A percentile compares a stretch with the other conserved stretches of the same genome.
Conservation (phyloP, 2,888 invertebrate species). For the Tetranychus piercei region DNA sequence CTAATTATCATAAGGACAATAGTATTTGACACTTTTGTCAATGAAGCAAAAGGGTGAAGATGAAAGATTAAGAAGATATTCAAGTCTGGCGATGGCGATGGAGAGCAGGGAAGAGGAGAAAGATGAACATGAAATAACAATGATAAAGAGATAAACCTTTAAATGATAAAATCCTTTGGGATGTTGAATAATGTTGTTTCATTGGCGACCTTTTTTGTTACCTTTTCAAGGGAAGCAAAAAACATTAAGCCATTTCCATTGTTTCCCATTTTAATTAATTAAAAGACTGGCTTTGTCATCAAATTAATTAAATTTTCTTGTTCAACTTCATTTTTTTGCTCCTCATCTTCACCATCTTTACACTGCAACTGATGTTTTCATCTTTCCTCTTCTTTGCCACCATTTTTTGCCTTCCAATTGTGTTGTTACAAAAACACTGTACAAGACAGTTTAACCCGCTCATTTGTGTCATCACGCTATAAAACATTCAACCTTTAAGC, state of each 20-base stretch:
- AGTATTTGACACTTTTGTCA: no score
- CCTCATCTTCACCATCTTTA: not conserved
- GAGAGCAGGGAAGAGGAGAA: no score
- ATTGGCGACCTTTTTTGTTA: no score
- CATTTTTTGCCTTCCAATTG: not conserved
- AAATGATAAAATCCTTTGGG: no score
- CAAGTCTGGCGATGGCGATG: no score
- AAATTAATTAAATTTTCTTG: not conserved
- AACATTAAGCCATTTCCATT: not conserved
- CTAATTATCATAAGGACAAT: no score
- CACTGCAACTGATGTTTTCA: not conserved
- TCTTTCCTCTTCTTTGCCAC: not conserved
- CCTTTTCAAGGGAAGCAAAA: no score
- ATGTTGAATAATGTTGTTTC: no score
- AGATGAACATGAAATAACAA: no score
- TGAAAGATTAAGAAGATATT: no score
- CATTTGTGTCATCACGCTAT: not conserved
- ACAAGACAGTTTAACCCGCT: not conserved
- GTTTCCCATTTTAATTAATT: not conserved
- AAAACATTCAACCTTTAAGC: not conserved
- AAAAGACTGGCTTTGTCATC: not conserved
- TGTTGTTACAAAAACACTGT: not conserved
- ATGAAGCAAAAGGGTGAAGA: no score
- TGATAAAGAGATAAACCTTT: no score
- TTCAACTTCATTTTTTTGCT: not conserved